Evolutionary conservation across 2,113 vertebrate genomes (phyloP).

Genomic region (Connochaetes taurinus): DNA sequence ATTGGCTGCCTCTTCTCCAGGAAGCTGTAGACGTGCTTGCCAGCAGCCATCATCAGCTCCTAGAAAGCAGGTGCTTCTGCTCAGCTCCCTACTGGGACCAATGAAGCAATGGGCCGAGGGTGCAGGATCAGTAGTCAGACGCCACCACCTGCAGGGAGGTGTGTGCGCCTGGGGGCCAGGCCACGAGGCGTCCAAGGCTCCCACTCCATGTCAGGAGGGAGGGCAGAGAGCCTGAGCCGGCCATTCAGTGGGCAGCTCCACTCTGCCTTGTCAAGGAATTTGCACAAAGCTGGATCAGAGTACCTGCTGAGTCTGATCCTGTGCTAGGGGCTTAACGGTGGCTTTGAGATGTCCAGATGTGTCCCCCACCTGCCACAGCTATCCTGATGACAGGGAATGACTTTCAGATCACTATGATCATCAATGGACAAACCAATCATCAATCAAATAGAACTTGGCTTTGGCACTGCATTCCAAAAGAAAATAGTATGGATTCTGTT

Average conservation of each 20-base stretch:
- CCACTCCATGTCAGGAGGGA: background rate
- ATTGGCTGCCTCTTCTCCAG: accelerated
- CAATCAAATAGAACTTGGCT: background rate
- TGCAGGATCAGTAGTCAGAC: background rate
- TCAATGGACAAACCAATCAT: background rate
- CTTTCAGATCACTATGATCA: background rate
- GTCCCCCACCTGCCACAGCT: too few species aligned
- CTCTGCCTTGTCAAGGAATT: background rate
- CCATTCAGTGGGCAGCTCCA: accelerated
- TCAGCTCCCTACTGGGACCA: slow-evolving; percentile 8
- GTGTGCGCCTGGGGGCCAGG: background rate
- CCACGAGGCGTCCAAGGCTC: background rate
- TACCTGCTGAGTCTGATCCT: background rate
- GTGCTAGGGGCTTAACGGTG: accelerated
- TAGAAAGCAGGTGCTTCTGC: slow-evolving; percentile 7
- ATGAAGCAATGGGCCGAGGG: background rate
- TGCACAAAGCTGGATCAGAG: background rate
- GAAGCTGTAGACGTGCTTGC: background rate
- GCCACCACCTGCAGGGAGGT: background rate
- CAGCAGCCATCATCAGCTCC: background rate
- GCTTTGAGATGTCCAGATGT: background rate
- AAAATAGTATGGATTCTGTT: accelerated
- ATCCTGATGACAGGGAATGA: background rate
- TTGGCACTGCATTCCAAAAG: background rate
- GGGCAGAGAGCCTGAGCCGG: background rate